Base-by-base conservation (phyloP, 2,888 invertebrate genomes). In the Ypsolopha scabrella region DNA sequence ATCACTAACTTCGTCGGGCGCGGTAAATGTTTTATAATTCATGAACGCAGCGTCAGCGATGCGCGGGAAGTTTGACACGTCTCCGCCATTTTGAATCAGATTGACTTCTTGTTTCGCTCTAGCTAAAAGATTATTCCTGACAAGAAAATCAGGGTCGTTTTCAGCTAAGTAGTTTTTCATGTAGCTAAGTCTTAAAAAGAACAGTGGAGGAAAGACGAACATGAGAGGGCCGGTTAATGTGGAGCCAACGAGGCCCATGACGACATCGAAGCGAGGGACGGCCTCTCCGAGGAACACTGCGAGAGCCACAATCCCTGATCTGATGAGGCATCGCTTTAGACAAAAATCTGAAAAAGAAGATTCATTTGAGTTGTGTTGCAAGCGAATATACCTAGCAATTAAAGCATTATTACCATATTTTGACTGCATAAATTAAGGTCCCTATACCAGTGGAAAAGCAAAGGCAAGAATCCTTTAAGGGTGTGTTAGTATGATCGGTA, bases 191-290 rank as follows among this genome's bases (percentile, higher is more conserved):
- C 90, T 91, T 0, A 92, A 80, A 70, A 95, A 96, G 64, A 96
- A 90, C 43, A 96, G 60, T 0, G 96, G 94, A 0, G 96, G 96
- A 53, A 94, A 88, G 54, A 97, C 89, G 59, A 96, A 96, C 62
- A 95, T 92, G 9, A 96, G 76, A 0, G 96, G 93, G 0, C 95
- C 94, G 0, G 93, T 93, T 6, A 96, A 86, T 0, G 94, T 92
- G 6, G 95, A 95, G 0, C 97, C 96, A 8, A 96, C 90, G 0
- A 96, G 80, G 1, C 94, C 92, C 91, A 96, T 93, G 9, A 96
- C 92, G 14, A 95, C 83, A 63, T 96, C 95, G 67, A 97, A 96
- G 57, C 92, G 88, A 0, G 97, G 96, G 0, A 96, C 91, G 0
- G 93, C 89, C 74, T 95, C 94, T 0, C 93, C 95, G 2, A 96